phyloP scores from a whole-genome alignment of 2,113 vertebrate genomes.

The Passer domesticus region DNA sequence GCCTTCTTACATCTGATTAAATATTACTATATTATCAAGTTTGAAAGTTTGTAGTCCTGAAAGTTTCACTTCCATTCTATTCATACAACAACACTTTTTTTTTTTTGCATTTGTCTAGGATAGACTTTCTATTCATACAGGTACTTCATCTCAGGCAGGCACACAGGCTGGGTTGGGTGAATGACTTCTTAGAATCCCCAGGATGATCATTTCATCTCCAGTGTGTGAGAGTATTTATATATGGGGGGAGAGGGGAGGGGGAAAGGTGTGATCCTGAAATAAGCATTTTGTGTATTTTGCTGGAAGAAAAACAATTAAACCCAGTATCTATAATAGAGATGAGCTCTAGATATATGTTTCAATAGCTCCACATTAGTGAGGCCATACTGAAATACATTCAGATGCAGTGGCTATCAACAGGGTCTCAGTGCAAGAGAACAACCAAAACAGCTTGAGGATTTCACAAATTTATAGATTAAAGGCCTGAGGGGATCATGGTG shows the following conservation, averaged over 20 bases:
- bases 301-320: background rate
- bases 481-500: conserved; percentile 4
- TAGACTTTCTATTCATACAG: background rate
- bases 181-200: background rate
- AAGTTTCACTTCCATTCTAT: background rate
- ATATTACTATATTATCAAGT: background rate
- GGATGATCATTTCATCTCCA: background rate
- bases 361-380: background rate
- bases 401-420: background rate
- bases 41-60: background rate
- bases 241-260: background rate
- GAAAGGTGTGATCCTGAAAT: background rate
- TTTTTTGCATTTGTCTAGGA: background rate
- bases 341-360: background rate
- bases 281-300: background rate
- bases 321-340: background rate
- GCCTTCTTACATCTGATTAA: background rate
- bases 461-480: background rate
- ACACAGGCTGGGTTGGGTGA: background rate
- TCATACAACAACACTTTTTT: background rate
- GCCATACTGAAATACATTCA: background rate
- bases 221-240: background rate
- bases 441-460: background rate
- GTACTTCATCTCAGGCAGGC: background rate
- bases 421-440: background rate